phyloP scores from a whole-genome alignment of 2,113 vertebrate genomes.

The Andinoacara biseriatus region DNA sequence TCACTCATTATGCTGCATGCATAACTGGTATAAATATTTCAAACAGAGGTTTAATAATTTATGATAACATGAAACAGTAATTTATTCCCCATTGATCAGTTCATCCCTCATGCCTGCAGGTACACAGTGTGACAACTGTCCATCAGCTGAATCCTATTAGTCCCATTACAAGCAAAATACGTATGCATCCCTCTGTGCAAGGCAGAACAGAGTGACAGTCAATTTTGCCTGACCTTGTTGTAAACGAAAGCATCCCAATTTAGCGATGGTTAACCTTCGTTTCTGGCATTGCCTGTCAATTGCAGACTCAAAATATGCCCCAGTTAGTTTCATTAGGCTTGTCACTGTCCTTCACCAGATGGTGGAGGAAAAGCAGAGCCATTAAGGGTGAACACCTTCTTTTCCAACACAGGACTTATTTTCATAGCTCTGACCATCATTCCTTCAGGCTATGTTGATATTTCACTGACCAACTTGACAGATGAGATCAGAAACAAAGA shows the following conservation, averaged over 20 bases:
- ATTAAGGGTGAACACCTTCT: slow-evolving; percentile 19
- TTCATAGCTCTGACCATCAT: background rate
- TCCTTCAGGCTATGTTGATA: slow-evolving; percentile 21
- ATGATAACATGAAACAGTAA: slow-evolving; percentile 17
- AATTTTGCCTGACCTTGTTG: slow-evolving; percentile 54
- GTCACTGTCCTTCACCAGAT: slow-evolving; percentile 46
- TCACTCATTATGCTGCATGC: background rate
- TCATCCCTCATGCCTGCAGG: background rate
- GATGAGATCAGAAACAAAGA: slow-evolving; percentile 20
- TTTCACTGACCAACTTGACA: slow-evolving; percentile 21
- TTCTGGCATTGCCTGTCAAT: slow-evolving; percentile 44
- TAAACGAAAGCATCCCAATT: slow-evolving; percentile 49
- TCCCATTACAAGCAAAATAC: slow-evolving; percentile 24
- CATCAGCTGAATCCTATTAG: slow-evolving; percentile 39
- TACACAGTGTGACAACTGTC: slow-evolving; percentile 44
- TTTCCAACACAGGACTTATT: slow-evolving; percentile 24
- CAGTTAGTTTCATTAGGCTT: slow-evolving; percentile 47
- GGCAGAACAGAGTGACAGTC: slow-evolving; percentile 37
- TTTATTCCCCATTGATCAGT: slow-evolving; percentile 11
- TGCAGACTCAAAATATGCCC: slow-evolving; percentile 28
- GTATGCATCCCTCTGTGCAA: slow-evolving; percentile 24
- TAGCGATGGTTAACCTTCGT: slow-evolving; percentile 42
- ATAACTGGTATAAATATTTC: slow-evolving; percentile 26
- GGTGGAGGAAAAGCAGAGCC: slow-evolving; percentile 19
- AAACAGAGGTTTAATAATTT: slow-evolving; percentile 33